Percentiles rank a stretch among this genome's conserved stretches.
phyloP scores from a whole-genome alignment of 2,888 invertebrate genomes.

The Lampropteryx suffumata region DNA sequence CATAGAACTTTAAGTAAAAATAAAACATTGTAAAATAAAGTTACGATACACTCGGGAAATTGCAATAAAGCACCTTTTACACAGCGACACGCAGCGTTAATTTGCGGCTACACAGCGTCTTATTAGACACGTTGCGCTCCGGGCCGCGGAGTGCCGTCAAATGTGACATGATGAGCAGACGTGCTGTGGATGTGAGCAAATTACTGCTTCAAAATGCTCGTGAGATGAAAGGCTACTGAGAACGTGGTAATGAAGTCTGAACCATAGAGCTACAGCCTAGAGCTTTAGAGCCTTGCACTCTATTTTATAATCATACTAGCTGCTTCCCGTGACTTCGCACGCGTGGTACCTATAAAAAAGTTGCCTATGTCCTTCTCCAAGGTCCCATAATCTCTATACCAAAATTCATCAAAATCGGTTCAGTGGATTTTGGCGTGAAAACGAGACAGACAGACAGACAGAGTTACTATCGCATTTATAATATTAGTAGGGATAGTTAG shows the following conservation, averaged over 20 bases:
- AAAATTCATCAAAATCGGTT: too few species aligned
- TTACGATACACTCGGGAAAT: not conserved
- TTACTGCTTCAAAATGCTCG: slow-evolving; percentile 16
- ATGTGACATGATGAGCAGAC: slow-evolving; percentile 50
- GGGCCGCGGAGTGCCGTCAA: slow-evolving; percentile 58
- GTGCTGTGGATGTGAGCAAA: slow-evolving; percentile 15
- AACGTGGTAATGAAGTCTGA: slow-evolving; percentile 5
- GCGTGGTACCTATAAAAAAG: too few species aligned
- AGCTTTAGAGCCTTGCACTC: too few species aligned
- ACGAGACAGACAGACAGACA: too few species aligned
- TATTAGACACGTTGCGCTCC: slow-evolving; percentile 73
- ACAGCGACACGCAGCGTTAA: slow-evolving; percentile 55
- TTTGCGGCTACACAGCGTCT: slow-evolving; percentile 70
- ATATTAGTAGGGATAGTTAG: too few species aligned
- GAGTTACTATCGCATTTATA: too few species aligned
- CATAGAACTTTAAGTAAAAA: not conserved
- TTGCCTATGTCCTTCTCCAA: too few species aligned
- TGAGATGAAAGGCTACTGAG: slow-evolving; percentile 7
- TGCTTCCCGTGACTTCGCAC: too few species aligned
- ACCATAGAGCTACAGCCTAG: too few species aligned
- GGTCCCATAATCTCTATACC: too few species aligned
- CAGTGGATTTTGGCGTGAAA: too few species aligned
- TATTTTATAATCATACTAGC: too few species aligned
- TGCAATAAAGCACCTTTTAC: slow-evolving; percentile 13
- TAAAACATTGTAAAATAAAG: slow-evolving; percentile 1